Evolutionary conservation across 1,140 invertebrate species (phyloP).

Genomic region (Tetragnatha versicolor): DNA sequence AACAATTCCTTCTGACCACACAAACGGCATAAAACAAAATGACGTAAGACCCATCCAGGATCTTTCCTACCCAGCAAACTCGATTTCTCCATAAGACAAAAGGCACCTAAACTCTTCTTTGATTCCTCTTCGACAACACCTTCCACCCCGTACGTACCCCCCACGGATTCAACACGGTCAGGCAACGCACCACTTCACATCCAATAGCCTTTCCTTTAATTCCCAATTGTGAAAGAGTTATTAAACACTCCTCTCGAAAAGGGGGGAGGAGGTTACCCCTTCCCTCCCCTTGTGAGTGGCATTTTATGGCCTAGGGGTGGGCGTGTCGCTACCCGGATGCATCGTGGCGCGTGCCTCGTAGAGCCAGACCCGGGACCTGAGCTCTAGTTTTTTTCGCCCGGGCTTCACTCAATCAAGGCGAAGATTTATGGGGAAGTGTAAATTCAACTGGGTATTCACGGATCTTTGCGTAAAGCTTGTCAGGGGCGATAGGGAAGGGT

Average conservation of each 20-base stretch:
- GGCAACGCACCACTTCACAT: neutral
- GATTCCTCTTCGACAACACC: neutral
- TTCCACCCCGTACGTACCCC: neutral
- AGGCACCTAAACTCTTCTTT: neutral
- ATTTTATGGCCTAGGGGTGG: neutral
- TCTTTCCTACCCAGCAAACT: too few species aligned
- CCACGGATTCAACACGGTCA: neutral
- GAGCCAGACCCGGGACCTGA: neutral
- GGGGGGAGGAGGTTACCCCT: neutral
- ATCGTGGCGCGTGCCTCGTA: slow-evolving; percentile 4
- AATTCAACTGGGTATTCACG: neutral
- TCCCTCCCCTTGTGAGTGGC: neutral
- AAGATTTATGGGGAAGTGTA: slow-evolving; percentile 20
- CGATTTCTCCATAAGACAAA: too few species aligned
- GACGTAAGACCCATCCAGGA: too few species aligned
- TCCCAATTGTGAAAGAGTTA: too few species aligned
- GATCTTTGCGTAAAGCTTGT: neutral
- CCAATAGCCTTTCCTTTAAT: too few species aligned
- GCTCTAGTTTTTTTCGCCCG: neutral
- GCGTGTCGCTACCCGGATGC: slow-evolving; percentile 11
- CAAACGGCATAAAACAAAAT: too few species aligned
- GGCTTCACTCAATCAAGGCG: neutral
- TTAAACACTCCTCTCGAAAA: too few species aligned
- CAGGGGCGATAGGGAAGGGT: neutral
- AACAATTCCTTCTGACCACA: too few species aligned